Evolutionary conservation across 2,113 vertebrate genomes (phyloP), one percentile per base, ranked within the genome.

Genomic region (Mugil cephalus): DNA sequence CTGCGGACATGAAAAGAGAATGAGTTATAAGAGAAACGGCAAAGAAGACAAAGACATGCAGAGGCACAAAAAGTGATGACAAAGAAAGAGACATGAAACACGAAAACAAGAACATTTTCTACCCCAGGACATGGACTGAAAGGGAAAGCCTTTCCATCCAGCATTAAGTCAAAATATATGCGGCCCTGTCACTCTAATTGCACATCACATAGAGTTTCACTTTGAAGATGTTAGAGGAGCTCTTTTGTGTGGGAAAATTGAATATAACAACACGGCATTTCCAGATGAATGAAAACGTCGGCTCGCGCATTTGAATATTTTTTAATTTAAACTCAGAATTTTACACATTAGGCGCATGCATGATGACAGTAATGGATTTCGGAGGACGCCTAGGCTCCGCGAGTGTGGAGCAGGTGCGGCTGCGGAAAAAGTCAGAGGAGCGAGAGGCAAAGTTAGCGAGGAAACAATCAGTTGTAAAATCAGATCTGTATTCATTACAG

Each of bases 261-360:
- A 74, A 50, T 67, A 61, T 45, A 52, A 58, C 52, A 82, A 77
- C 47, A 50, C 50, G 13, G 7, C 52, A 53, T 70, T 56, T 78
- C 69, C 18, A 58, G 38, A 71, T 69, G 46, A 82, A 88, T 84
- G 36, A 83, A 87, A 78, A 79, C 70, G 43, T 52, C 54, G 69
- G 12, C 30, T 46, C 7, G 7, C 11, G 39, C 59, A 56, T 51
- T 50, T 70, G 0, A 70, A 64, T 69, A 1, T 19, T 40, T 48
- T 56, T 15, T 0, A 35, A 47, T 56, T 39, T 76, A 42, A 69
- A 70, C 46, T 80, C 46, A 3, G 79, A 71, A 71, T 80, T 73
- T 60, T 83, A 55, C 69, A 74, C 74, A 68, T 82, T 74, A 81
- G 43, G 39, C 58, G 56, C 34, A 79, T 35, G 43, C 21, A 40